Evolutionary conservation across 2,888 invertebrate genomes (phyloP), one percentile per base, ranked within the genome.

Genomic region (Sceliomorpha sp.): DNA sequence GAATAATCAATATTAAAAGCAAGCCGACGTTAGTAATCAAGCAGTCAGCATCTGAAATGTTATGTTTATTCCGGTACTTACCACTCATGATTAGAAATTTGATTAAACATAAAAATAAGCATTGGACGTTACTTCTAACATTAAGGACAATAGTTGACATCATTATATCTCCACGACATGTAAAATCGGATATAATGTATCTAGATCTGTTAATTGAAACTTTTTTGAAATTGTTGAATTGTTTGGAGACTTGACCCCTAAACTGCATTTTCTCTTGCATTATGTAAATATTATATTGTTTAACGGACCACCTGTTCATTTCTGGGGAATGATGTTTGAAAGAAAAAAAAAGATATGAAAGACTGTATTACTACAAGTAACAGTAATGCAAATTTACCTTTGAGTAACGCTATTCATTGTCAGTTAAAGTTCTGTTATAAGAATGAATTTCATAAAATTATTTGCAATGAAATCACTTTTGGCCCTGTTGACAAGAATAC

Each of bases 201-300:
- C 17, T 47, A 37, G 13, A 47, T 27, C 5, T 36, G 27, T 9
- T 42, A 0, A 50, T 48, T 9, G 17, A 31, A 32, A 12, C 31
- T 3, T 47, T 39, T 32, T 37, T 47, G 17, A 14, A 20, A n/a
- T 13, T 39, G 7, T 47, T 14, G 31, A 50, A 50, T 51, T 63
- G 8, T 51, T 45, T 42, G 58, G 42, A 26, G n/a, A 48, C 24
- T 31, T 58, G 1, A 62, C 37, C n/a, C 58, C 62, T 1, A 62
- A 63, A 45, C 48, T 69, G 34, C 68, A 69, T 42, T 62, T 63
- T 27, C 32, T 47, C 12, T 5, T 45, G 14, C 58, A 69, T 44
- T 63, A 63, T 51, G 27, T 34, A 9, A 20, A 39, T 4, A 45
- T 39, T 14, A 34, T 51, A 31, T 10, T 39, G 13, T 8, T 26